A percentile compares a stretch with the other conserved stretches of the same genome.
Conservation (phyloP, 2,113 vertebrate genomes). For the Prinia subflava region DNA sequence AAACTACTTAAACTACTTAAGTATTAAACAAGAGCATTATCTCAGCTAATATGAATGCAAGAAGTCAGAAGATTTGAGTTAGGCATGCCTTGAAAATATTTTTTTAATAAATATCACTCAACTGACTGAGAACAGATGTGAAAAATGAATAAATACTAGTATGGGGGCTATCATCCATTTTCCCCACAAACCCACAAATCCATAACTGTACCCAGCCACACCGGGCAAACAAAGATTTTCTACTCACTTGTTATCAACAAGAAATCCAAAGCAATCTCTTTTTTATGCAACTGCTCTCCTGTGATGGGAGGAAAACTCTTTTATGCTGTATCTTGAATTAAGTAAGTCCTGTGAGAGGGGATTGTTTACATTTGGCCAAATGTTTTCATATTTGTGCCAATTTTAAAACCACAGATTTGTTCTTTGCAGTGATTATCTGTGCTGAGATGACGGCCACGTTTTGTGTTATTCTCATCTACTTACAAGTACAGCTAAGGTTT, state of each 20-base stretch:
- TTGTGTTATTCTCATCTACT: neutral
- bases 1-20: neutral
- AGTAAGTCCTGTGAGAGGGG: neutral
- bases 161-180: neutral
- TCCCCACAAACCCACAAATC: neutral
- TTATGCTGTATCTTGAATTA: neutral
- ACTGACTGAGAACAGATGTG: neutral
- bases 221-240: neutral
- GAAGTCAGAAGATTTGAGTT: neutral
- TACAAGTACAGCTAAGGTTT: neutral
- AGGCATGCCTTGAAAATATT: neutral
- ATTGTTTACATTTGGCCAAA: constrained; percentile 22
- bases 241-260: neutral
- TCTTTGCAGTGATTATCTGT: neutral
- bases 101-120: neutral
- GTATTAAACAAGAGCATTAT: neutral
- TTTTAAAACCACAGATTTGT: neutral
- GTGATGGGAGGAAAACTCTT: neutral
- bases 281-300: neutral
- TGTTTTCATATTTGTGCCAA: neutral
- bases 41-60: neutral
- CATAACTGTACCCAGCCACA: neutral
- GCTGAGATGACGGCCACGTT: neutral
- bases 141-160: neutral
- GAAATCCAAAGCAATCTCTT: neutral